A percentile compares a stretch with the other conserved stretches of the same genome.
phyloP scores from a whole-genome alignment of 1,140 invertebrate genomes.

The Campoletis sonorensis region DNA sequence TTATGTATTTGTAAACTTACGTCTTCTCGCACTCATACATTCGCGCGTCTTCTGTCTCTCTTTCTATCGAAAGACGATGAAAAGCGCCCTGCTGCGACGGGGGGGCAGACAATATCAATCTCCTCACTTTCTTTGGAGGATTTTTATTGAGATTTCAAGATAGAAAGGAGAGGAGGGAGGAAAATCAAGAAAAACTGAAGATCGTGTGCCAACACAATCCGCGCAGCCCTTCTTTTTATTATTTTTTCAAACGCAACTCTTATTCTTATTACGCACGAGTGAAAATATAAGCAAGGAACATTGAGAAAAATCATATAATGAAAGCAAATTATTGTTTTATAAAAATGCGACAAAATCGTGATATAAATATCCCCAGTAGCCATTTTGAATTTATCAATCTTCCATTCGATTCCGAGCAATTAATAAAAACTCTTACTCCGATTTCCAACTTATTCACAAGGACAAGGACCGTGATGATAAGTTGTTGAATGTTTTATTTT shows the following conservation, averaged over 20 bases:
- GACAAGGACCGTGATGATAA: too few relatives aligned
- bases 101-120: background rate
- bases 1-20: conserved; percentile 8
- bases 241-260: too few relatives aligned
- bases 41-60: background rate
- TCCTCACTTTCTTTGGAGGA: background rate
- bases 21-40: background rate
- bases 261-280: too few relatives aligned
- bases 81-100: conserved; percentile 8
- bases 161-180: background rate
- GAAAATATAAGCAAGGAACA: background rate
- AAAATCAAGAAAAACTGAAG: background rate
- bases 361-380: conserved; percentile 48
- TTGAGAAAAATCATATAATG: background rate
- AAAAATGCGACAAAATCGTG: conserved; percentile 13
- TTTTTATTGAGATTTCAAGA: background rate
- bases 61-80: background rate
- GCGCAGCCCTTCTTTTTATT: too few relatives aligned
- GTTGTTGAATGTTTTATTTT: background rate
- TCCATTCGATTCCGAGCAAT: background rate
- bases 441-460: too few relatives aligned
- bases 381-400: conserved; percentile 61
- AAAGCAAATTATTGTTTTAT: too few relatives aligned
- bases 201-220: background rate
- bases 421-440: background rate